Evolutionary conservation across 2,797 vertebrate species (phyloP).

Genomic region (Onychomys torridus): DNA sequence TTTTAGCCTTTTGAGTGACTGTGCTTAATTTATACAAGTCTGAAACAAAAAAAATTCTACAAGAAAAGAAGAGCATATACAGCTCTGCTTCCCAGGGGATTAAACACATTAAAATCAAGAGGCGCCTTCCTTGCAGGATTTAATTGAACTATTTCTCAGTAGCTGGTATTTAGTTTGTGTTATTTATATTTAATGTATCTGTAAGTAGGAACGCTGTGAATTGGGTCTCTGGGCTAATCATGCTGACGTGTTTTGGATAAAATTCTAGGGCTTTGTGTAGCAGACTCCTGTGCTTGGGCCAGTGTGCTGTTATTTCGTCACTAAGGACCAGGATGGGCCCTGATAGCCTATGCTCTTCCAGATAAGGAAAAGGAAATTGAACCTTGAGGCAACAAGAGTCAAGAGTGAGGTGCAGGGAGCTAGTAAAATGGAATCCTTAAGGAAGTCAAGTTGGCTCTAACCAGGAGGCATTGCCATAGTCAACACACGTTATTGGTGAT

Average conservation of each 20-base stretch:
- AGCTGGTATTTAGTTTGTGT: conserved; percentile 86
- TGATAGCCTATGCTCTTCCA: conserved; percentile 63
- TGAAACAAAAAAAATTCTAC: conserved; percentile 12
- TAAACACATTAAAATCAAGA: conserved; percentile 84
- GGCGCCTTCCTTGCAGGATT: conserved; percentile 78
- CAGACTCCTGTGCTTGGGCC: conserved; percentile 75
- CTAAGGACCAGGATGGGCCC: conserved; percentile 70
- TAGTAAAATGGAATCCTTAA: conserved; percentile 72
- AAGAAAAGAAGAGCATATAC: conserved; percentile 42
- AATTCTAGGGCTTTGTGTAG: conserved; percentile 78
- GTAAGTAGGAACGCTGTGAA: conserved; percentile 82
- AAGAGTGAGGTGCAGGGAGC: conserved; percentile 71
- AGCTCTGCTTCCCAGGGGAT: conserved; percentile 78
- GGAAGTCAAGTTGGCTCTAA: conserved; percentile 58
- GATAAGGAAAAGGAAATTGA: conserved; percentile 68
- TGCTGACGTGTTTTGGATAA: conserved; percentile 82
- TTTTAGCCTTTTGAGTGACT: conserved; percentile 71
- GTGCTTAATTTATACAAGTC: conserved; percentile 23
- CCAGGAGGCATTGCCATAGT: conserved; percentile 67
- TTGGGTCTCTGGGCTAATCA: conserved; percentile 84
- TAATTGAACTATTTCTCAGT: conserved; percentile 89
- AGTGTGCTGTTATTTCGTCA: conserved; percentile 78
- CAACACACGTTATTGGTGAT: conserved; percentile 66
- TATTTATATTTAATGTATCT: conserved; percentile 90
- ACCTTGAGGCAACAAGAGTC: conserved; percentile 13